Percentiles rank a stretch among this genome's conserved stretches.
These are phyloP conservation scores for Rousettus madagascariensis DNA, from an alignment of 2,797 vertebrate species.

Conservation along the genomic window DNA sequence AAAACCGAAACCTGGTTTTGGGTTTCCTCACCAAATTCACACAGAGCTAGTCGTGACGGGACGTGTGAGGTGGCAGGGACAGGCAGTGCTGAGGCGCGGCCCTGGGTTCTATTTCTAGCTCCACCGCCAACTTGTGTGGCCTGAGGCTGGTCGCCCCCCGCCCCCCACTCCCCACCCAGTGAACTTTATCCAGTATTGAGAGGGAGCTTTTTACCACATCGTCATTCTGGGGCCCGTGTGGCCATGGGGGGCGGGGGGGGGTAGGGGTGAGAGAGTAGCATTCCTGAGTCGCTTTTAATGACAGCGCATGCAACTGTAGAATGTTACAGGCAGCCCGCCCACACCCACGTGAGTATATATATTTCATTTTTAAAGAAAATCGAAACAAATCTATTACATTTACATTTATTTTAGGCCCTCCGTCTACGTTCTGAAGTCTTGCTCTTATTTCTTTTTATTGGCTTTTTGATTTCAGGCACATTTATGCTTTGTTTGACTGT, in stretches of 20 bases:
- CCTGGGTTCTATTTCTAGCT: not conserved
- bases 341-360: too few species aligned
- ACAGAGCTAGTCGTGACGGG: not conserved
- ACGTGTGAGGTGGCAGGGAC: not conserved
- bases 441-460: not conserved
- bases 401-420: not conserved
- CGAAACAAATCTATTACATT: not conserved
- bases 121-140: not conserved
- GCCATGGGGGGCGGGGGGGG: fast-evolving
- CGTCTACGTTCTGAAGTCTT: not conserved
- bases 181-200: not conserved
- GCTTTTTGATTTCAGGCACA: not conserved
- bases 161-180: not conserved
- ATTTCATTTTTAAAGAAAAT: not conserved
- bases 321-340: not conserved
- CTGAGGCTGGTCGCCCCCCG: not conserved
- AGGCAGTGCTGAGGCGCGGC: not conserved
- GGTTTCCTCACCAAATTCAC: slow-evolving; percentile 52
- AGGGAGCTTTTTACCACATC: not conserved
- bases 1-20: slow-evolving; percentile 58
- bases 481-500: not conserved
- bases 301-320: not conserved
- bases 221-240: not conserved
- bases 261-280: too few species aligned
- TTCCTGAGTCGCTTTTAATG: not conserved